Conservation (phyloP, 2,888 invertebrate species). For the Dichetophora obliterata region DNA sequence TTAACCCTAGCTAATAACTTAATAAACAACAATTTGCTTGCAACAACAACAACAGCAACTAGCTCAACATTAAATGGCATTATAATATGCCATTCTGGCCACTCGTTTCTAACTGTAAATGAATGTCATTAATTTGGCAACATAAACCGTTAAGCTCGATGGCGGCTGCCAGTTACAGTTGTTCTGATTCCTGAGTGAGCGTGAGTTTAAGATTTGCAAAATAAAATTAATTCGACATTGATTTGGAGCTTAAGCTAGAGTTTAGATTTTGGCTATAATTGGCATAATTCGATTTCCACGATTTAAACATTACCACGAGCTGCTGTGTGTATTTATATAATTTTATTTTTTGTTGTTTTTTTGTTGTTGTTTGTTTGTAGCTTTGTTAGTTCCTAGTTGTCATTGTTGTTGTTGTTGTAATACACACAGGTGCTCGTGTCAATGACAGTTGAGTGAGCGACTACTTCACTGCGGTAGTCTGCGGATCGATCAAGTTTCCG, state of each 20-base stretch:
- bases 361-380: background rate
- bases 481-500: conserved; percentile 20
- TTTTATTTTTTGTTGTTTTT: background rate
- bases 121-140: conserved; percentile 66
- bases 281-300: conserved; percentile 56
- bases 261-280: conserved; percentile 63
- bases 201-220: conserved; percentile 22
- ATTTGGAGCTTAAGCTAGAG: conserved; percentile 17
- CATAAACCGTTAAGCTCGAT: conserved; percentile 44
- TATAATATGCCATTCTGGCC: background rate
- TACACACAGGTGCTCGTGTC: conserved; percentile 56
- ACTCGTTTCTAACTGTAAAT: conserved; percentile 49
- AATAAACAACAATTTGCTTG: conserved; percentile 40
- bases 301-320: conserved; percentile 38
- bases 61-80: conserved; percentile 48
- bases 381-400: background rate
- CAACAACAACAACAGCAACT: conserved; percentile 49
- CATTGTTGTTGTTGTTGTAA: conserved; percentile 3
- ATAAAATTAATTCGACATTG: conserved; percentile 22
- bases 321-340: conserved; percentile 18
- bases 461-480: conserved; percentile 38
- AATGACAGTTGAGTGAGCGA: conserved; percentile 66
- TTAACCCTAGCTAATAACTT: conserved; percentile 51
- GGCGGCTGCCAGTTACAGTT: conserved; percentile 19
- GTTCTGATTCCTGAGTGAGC: conserved; percentile 23